Evolutionary conservation across 2,113 vertebrate species (phyloP).

Genomic region (Crotalus helleri): DNA sequence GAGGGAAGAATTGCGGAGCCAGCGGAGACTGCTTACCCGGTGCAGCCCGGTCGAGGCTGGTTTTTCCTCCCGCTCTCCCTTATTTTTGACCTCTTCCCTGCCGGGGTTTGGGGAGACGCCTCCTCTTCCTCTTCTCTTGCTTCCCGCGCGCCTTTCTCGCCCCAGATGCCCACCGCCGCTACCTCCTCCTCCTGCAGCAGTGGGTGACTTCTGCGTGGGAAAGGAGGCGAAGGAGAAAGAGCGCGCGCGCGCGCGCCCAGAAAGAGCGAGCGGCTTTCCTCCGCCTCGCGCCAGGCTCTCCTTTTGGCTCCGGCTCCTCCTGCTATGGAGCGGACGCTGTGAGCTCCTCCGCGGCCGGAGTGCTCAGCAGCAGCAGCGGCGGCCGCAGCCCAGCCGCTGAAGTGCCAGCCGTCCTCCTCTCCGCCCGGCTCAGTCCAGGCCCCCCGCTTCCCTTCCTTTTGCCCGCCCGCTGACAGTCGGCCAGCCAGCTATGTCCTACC

Average conservation of each 20-base stretch:
- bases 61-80: not conserved
- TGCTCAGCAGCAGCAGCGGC: not conserved
- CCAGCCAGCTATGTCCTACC: constrained; percentile 91
- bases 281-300: constrained; percentile 2
- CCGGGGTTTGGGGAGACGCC: not conserved
- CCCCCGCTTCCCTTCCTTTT: not conserved
- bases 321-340: constrained; percentile 22
- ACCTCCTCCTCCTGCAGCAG: constrained; percentile 13
- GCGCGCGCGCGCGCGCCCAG: constrained; percentile 52
- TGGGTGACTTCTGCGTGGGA: constrained; percentile 36
- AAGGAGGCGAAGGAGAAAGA: constrained; percentile 35
- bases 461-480: not conserved
- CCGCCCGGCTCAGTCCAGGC: not conserved
- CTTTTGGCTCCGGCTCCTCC: constrained; percentile 18
- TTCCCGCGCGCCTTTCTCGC: constrained; percentile 32
- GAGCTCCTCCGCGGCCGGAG: not conserved
- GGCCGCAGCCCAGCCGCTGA: not conserved
- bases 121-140: not conserved
- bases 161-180: constrained; percentile 30
- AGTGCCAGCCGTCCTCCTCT: constrained; percentile 20
- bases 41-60: constrained; percentile 53
- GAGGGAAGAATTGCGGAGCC: not conserved
- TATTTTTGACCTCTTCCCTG: not conserved
- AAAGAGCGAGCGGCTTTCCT: constrained; percentile 38
- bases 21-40: constrained; percentile 71